Evolutionary conservation across 23 tunicate genomes (phyloP).

Genomic region (Oikopleura dioica): DNA sequence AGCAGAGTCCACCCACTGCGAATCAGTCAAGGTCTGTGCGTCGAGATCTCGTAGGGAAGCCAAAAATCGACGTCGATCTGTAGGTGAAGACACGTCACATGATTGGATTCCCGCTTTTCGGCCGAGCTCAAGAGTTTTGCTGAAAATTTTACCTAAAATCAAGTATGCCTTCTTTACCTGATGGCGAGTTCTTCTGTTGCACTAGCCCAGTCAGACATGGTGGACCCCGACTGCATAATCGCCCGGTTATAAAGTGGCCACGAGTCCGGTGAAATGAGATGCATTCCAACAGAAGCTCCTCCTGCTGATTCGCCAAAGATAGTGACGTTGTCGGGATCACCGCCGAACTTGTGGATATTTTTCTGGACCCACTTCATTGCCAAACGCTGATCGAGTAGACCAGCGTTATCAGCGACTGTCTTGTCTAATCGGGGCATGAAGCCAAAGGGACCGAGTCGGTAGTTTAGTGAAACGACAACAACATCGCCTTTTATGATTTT

Average conservation of each 20-base stretch:
- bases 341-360: constrained; percentile 40
- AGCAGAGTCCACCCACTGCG: constrained; percentile 15
- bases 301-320: constrained; percentile 81
- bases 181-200: no score
- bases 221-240: neutral
- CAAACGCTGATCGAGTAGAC: constrained; percentile 52
- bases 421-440: constrained; percentile 27
- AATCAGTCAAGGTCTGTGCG: no score
- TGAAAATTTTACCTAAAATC: no score
- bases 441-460: constrained; percentile 68
- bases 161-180: no score
- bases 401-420: constrained; percentile 45
- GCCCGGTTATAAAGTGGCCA: neutral
- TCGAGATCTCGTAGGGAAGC: no score
- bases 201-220: neutral
- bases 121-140: no score
- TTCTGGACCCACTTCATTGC: constrained; percentile 56
- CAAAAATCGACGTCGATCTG: no score
- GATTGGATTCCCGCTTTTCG: no score
- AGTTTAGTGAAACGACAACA: constrained; percentile 69
- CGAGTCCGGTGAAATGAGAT: constrained; percentile 32
- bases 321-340: constrained; percentile 38
- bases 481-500: constrained; percentile 24
- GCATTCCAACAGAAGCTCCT: constrained; percentile 34
- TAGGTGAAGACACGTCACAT: no score